phyloP scores from a whole-genome alignment of 2,888 invertebrate species.

The Melipona beecheii region DNA sequence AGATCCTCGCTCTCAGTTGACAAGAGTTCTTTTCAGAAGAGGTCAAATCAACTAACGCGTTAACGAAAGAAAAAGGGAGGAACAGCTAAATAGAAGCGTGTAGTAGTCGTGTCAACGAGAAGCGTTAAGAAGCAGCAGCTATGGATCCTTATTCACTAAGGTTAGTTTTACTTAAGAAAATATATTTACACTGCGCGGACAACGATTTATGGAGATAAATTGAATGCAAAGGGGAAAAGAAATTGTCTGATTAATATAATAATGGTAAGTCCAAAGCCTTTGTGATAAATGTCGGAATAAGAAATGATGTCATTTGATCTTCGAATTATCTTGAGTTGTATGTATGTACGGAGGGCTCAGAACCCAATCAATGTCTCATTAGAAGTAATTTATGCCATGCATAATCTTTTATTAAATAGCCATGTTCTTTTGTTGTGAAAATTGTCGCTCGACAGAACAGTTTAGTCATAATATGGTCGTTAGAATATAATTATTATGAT shows the following conservation, averaged over 20 bases:
- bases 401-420: too few relatives aligned
- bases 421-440: too few relatives aligned
- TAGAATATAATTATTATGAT: too few relatives aligned
- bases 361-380: too few relatives aligned
- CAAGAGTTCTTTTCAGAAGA: slow-evolving; percentile 38
- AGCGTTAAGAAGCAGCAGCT: slow-evolving; percentile 13
- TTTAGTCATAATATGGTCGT: too few relatives aligned
- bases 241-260: not conserved
- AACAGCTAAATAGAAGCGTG: not conserved
- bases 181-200: not conserved
- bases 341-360: not conserved
- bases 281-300: not conserved
- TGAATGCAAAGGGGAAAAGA: not conserved
- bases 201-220: not conserved
- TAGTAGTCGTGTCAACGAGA: slow-evolving; percentile 1
- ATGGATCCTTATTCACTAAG: slow-evolving; percentile 81
- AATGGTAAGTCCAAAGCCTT: not conserved
- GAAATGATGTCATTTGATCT: not conserved
- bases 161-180: slow-evolving; percentile 65
- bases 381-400: too few relatives aligned
- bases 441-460: too few relatives aligned
- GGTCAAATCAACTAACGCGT: slow-evolving; percentile 35
- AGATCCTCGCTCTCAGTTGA: slow-evolving; percentile 60
- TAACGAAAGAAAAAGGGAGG: slow-evolving; percentile 21
- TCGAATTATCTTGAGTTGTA: not conserved